phyloP scores from a whole-genome alignment of 2,888 invertebrate genomes.

The Mythimna impura region DNA sequence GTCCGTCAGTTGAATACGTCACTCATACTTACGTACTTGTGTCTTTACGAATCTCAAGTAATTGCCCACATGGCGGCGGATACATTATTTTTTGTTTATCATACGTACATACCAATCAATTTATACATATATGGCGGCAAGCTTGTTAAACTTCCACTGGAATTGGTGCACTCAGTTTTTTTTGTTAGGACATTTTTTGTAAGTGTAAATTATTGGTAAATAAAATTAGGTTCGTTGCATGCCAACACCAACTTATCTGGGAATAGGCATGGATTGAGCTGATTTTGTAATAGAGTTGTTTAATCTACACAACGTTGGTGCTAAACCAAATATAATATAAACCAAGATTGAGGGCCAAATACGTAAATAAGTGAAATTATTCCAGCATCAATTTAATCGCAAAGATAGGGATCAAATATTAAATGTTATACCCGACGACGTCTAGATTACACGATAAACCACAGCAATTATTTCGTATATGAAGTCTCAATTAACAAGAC shows the following conservation, averaged over 20 bases:
- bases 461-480: constrained; percentile 17
- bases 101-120: constrained; percentile 58
- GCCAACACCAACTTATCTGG: constrained; percentile 25
- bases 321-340: not conserved
- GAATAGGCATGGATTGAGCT: constrained; percentile 13
- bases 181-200: constrained; percentile 42
- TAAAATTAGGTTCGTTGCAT: constrained; percentile 25
- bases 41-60: constrained; percentile 32
- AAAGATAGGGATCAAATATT: constrained; percentile 21
- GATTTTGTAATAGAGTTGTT: constrained; percentile 34
- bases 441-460: constrained; percentile 33
- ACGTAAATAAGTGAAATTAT: constrained; percentile 8
- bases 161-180: constrained; percentile 45
- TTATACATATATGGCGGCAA: constrained; percentile 41
- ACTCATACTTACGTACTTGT: constrained; percentile 30
- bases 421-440: not conserved
- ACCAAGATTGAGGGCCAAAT: not conserved
- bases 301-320: constrained; percentile 9
- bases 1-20: constrained; percentile 13
- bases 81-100: constrained; percentile 48
- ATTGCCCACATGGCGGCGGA: constrained; percentile 43
- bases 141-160: constrained; percentile 35
- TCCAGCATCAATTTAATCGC: not conserved
- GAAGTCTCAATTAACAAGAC: constrained; percentile 29
- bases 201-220: constrained; percentile 35